Percentiles rank a stretch among this genome's conserved stretches.
Conservation (phyloP, 2,113 vertebrate genomes). For the Fulica atra region DNA sequence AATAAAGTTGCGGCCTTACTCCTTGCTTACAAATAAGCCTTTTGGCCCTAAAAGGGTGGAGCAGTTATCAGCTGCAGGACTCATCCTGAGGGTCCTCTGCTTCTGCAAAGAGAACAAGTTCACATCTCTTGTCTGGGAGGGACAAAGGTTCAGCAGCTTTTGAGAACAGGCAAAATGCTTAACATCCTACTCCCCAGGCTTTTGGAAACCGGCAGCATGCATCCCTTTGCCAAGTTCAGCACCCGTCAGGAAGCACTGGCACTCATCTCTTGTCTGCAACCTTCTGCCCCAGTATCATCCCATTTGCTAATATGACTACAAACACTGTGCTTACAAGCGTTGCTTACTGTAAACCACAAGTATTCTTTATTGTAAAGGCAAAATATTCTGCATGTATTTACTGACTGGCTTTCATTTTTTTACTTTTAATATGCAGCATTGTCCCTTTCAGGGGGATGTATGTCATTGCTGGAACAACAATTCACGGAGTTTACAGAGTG, state of each 20-base stretch:
- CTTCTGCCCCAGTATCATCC: not conserved
- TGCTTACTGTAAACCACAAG: not conserved
- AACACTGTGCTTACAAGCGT: not conserved
- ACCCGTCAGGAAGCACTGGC: not conserved
- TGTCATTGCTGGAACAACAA: not conserved
- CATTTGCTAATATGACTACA: not conserved
- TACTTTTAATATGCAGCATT: not conserved
- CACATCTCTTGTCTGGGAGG: not conserved
- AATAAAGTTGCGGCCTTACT: not conserved
- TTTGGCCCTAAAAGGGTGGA: not conserved
- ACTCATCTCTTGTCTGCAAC: not conserved
- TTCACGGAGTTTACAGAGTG: constrained; percentile 11
- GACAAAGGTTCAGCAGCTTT: not conserved
- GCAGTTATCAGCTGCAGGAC: not conserved
- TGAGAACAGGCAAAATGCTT: not conserved
- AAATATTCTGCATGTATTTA: not conserved
- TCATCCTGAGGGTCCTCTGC: not conserved
- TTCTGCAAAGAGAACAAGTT: not conserved
- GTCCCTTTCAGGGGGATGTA: not conserved
- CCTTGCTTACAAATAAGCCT: not conserved
- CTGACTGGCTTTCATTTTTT: constrained; percentile 3
- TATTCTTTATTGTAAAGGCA: not conserved
- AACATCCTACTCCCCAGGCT: not conserved
- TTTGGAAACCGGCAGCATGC: not conserved
- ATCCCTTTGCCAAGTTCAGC: not conserved